Percentiles rank a stretch among this genome's conserved stretches.
Evolutionary conservation across 1,140 invertebrate genomes (phyloP).

Genomic region (Elysia chlorotica): DNA sequence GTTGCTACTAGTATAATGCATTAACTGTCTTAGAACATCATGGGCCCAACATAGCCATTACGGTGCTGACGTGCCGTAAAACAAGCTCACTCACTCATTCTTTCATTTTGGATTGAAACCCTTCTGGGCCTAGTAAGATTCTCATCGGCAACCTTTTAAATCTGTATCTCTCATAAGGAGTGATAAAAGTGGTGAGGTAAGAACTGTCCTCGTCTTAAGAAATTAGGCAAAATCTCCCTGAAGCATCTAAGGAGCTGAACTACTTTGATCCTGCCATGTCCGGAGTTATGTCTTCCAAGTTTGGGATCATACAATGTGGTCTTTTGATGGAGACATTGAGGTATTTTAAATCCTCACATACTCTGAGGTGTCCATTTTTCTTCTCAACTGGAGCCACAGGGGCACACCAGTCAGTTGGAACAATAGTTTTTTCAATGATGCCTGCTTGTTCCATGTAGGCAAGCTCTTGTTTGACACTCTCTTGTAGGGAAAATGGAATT

Average conservation of each 20-base stretch:
- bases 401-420: conserved; percentile 7
- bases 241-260: conserved; percentile 21
- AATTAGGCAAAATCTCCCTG: conserved; percentile 26
- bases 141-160: conserved; percentile 61
- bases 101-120: conserved; percentile 30
- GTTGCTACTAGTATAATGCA: no score
- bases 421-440: neutral
- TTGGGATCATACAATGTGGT: conserved; percentile 22
- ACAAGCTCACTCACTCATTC: no score
- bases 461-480: conserved; percentile 3
- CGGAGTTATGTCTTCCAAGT: conserved; percentile 23
- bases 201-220: conserved; percentile 8
- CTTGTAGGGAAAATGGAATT: conserved; percentile 10
- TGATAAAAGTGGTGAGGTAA: conserved; percentile 35
- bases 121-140: conserved; percentile 37
- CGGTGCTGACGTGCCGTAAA: no score
- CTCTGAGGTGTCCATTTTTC: conserved; percentile 22
- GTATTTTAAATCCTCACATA: conserved; percentile 30
- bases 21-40: no score
- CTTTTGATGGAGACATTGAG: conserved; percentile 24
- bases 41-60: no score
- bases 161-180: conserved; percentile 57
- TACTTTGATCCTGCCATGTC: conserved; percentile 51
- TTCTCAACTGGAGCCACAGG: conserved; percentile 7
- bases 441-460: neutral